These are phyloP conservation scores for Leuctra nigra DNA, from an alignment of 2,888 invertebrate species.

Conservation along the genomic window DNA sequence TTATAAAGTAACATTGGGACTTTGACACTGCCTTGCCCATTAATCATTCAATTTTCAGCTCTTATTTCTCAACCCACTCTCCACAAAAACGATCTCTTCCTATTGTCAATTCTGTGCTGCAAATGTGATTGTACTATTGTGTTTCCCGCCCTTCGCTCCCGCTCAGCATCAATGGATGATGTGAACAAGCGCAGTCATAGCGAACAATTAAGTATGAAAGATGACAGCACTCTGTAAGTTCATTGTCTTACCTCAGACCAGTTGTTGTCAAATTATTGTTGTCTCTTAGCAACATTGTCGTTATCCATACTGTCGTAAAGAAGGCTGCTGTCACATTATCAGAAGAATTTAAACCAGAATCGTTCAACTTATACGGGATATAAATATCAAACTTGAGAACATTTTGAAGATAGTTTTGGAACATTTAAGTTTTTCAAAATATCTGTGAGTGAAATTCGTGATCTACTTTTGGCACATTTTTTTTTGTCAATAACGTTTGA, in stretches of 20 bases:
- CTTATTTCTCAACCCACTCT: no score
- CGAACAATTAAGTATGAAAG: constrained; percentile 1
- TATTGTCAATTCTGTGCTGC: no score
- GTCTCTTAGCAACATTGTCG: background rate
- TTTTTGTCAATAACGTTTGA: background rate
- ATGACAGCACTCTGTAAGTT: constrained; percentile 10
- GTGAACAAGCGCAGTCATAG: background rate
- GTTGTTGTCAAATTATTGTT: background rate
- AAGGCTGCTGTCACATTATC: no score
- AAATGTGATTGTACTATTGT: background rate
- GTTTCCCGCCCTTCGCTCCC: background rate
- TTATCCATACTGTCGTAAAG: background rate
- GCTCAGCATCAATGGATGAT: background rate
- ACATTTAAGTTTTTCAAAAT: no score
- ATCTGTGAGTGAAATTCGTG: background rate
- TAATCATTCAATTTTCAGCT: no score
- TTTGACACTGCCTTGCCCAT: no score
- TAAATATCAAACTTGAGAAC: no score
- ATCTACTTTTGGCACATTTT: background rate
- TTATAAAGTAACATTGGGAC: no score
- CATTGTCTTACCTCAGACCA: background rate
- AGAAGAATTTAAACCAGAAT: no score
- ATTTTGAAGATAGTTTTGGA: no score
- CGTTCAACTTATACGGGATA: no score
- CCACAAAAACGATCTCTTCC: no score